Conservation (phyloP, 2,797 vertebrate genomes). For the Melanogrammus aeglefinus region DNA sequence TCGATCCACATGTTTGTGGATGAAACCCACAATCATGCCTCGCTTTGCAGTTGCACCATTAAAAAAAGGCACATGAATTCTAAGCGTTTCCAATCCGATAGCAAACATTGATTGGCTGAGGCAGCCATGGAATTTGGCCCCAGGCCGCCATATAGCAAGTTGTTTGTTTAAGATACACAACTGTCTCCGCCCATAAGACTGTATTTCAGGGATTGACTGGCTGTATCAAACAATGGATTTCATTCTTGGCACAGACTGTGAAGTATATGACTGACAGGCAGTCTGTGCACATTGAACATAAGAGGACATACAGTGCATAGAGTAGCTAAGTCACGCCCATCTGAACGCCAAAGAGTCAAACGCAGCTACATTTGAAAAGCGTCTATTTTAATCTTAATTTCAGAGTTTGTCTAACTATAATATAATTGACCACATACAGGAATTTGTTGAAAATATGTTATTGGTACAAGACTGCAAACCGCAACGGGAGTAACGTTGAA, state of each 20-base stretch:
- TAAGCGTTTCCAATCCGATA: not conserved
- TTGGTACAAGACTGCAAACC: not conserved
- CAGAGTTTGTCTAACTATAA: not conserved
- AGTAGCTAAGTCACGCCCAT: too few species aligned
- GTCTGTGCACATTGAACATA: not conserved
- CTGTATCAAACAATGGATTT: not conserved
- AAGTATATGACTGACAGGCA: not conserved
- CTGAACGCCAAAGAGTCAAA: not conserved
- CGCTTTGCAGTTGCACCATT: not conserved
- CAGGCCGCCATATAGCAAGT: not conserved
- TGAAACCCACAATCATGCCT: not conserved
- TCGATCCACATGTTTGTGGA: not conserved
- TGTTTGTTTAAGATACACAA: not conserved
- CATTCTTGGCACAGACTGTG: not conserved
- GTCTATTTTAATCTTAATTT: not conserved
- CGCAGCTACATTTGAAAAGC: not conserved
- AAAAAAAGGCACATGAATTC: not conserved
- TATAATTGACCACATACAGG: not conserved
- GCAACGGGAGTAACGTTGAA: not conserved
- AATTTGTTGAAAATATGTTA: not conserved
- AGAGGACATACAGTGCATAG: not conserved
- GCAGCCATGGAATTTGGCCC: conserved; percentile 2
- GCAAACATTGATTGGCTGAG: conserved; percentile 4
- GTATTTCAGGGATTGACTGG: too few species aligned
- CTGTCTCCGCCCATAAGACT: not conserved